Base-by-base conservation (phyloP, 2,113 vertebrate species). In the Muscicapa adusta region DNA sequence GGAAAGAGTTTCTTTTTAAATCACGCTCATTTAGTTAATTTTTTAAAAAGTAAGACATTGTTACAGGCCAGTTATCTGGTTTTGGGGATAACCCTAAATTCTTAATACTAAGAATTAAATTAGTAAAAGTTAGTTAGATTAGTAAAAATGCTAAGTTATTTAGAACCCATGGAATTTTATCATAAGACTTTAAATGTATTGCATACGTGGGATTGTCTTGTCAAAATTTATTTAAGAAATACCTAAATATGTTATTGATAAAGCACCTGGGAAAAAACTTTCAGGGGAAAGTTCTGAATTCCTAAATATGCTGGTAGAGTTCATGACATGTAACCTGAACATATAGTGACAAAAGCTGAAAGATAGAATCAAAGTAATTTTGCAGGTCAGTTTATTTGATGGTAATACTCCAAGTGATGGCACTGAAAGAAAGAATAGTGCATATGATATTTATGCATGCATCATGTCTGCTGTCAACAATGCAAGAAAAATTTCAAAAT, bases 221-320 rank as follows among this genome's bases (percentile, higher is more conserved):
- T 51, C 23, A 61, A 62, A 62, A 42, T 36, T 5, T 50, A 2
- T 73, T 91, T 85, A n/a, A 36, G 25, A 68, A 84, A 48, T 76
- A 34, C 5, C 12, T 42, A 38, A 53, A 14, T 20, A 11, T 73
- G 10, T 48, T 16, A 48, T 34, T 0, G 1, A 38, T 63, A 57
- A 67, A 76, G 14, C 3, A 62, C 15, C n/a, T 70, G 8, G 29
- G 10, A n/a, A 85, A 58, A 48, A 48, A 12, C 4, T 8, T 79
- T 31, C 51, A 31, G 23, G 57, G 33, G 8, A 63, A 72, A 45
- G 18, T 43, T 8, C 22, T 0, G 1, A 68, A 53, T 58, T 63
- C 28, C 24, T 81, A 40, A 58, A 45, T 74, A 33, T 31, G 14
- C 33, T 45, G 5, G 8, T 58, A 29, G 18, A 45, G 3, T 68